Base-by-base conservation (phyloP, 2,888 invertebrate genomes). In the Spisula solida region DNA sequence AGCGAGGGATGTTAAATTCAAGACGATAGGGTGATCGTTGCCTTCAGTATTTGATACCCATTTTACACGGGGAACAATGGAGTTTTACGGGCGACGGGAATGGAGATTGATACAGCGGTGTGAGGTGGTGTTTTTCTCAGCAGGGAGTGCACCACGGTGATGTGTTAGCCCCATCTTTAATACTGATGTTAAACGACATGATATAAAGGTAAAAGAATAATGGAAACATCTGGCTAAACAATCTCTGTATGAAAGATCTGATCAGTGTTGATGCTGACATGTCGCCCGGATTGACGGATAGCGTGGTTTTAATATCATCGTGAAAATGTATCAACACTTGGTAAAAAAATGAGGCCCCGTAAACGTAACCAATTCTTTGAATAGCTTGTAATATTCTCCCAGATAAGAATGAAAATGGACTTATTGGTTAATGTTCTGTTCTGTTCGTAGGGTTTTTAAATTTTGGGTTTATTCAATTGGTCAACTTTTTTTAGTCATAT, bases 21-120 rank as follows among this genome's bases (percentile, higher is more conserved):
- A 91, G 91, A 91, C 88, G 91, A 91, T 91, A 84, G 81, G 86
- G 84, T 85, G 88, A 91, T 82, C 87, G 91, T 91, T 91, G 88
- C 91, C 91, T 91, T 91, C 89, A 91, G 89, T 84, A 91, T 89
- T 89, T 89, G 91, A 91, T 91, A 91, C 88, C 91, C 91, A 85
- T 91, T 91, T 91, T 91, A 89, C 89, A 89, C 83, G 78, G 31
- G 14, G 81, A 87, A 91, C 91, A 91, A 91, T 86, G 70, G 89
- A 29, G 75, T 48, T 86, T 83, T 83, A 87, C 91, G 87, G 87
- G 81, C 81, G 81, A 86, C 84, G 84, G 88, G 88, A 81, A 78
- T 75, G 51, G 82, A 88, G 89, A 91, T 89, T 89, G 91, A 91
- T 91, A 85, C 86, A 83, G 81, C 47, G 89, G 75, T 34, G 41